Base-by-base conservation (phyloP, 2,797 vertebrate species). In the Hephaestus fuliginosus region DNA sequence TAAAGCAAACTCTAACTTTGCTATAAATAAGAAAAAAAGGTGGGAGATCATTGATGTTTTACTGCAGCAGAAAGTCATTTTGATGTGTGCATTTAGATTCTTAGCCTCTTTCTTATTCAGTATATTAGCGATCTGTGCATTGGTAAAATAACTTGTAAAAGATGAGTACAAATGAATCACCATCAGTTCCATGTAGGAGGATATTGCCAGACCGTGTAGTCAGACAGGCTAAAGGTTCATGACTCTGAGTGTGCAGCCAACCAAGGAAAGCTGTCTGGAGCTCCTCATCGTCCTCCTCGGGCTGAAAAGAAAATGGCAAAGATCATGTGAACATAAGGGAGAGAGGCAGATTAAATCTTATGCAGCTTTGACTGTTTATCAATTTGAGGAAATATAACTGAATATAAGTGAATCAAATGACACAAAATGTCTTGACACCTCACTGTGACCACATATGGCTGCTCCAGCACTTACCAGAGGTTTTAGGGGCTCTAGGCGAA, bases 201-300 rank as follows among this genome's bases (percentile, higher is more conserved):
- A 98, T 82, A 57, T 70, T 82, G 78, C 94, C 94, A 63, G 91
- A 94, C 65, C 93, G 93, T 61, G 95, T 84, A 56, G 96, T 95
- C 85, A 99, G 82, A 94, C 97, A 96, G 3, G 97, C 96, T 68
- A 96, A 83, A 56, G 94, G 93, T 80, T 96, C 93, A 22, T 95
- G 94, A 81, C 96, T 84, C 78, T 94, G 95, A 80, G 96, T 93
- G 83, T 96, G 96, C 7, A 99, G 90, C 98, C 98, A 99, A n/a
- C 94, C 95, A 22, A 93, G 93, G 82, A 99, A 98, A 18, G 94
- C 94, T 58, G 92, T 89, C 91, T 94, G 97, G 85, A 99, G 78
- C 22, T 95, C 95, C 58, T 96, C 95, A 72, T 96, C 96, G 0
- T 75, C 83, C 68, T 95, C 69, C 39, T 95, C 86, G 49, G 90